Evolutionary conservation across 1,140 invertebrate species (phyloP), one percentile per base, ranked within the genome.

Genomic region (Dendroctonus ponderosae): DNA sequence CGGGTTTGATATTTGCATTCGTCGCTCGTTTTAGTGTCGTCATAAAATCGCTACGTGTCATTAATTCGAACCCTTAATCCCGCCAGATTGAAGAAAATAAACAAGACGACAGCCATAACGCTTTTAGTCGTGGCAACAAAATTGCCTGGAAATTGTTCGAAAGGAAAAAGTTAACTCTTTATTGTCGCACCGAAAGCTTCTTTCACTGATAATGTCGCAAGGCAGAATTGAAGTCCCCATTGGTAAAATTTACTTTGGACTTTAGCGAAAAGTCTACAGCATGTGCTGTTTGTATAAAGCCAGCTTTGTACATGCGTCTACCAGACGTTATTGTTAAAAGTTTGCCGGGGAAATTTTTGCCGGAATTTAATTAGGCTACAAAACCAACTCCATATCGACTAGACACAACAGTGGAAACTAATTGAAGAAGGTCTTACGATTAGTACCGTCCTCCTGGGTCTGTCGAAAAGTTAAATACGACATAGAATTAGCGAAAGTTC

Each of bases 401-500:
- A 26, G 26, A 26, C 26, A 26, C 26, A 26, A 26, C 26, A 26
- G 26, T 26, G 26, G 26, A 26, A 26, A 26, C 26, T 26, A 26
- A 26, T 26, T 26, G 26, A 26, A 26, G 26, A 26, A 26, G 26
- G 26, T 2, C 26, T 26, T 26, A 26, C 26, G 26, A 26, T 26
- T 26, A 26, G 26, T 26, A 26, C 26, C 26, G 26, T 26, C 26
- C 65, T 57, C 53, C 15, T 6, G 46, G 57, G 66, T 52, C 48
- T 15, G 54, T 43, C 40, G 41, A 66, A 66, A 66, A 62, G 60
- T 65, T 58, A 59, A 67, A 69, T 54, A 65, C 67, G 62, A 65
- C 62, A 69, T 41, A 54, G 53, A 60, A 69, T 64, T 66, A 69
- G 56, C 42, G 38, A 48, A 51, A 61, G 57, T 65, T 66, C 40